A percentile compares a stretch with the other conserved stretches of the same genome.
phyloP scores from a whole-genome alignment of 2,888 invertebrate species.

The Magallana nippona region DNA sequence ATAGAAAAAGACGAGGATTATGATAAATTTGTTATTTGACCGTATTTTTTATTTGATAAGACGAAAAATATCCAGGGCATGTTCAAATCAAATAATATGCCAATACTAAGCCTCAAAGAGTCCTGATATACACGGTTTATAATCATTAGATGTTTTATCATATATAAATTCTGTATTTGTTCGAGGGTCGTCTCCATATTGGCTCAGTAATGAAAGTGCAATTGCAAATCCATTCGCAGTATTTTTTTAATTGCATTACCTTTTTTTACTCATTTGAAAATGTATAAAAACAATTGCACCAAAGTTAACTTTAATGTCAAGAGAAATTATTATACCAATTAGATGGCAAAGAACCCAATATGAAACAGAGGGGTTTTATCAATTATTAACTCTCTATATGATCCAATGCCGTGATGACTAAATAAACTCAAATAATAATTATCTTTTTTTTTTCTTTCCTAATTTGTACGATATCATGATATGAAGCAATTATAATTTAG shows the following conservation, averaged over 20 bases:
- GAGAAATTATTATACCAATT: background rate
- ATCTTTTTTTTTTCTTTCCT: background rate
- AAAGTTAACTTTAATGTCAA: background rate
- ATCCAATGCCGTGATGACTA: slow-evolving; percentile 16
- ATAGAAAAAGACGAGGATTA: background rate
- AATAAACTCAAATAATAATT: slow-evolving; percentile 26
- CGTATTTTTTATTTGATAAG: too few relatives aligned
- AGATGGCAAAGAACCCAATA: background rate
- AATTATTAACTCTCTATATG: slow-evolving; percentile 26
- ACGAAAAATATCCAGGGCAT: too few relatives aligned
- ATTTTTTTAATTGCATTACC: background rate
- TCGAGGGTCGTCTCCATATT: background rate
- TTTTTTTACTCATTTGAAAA: background rate
- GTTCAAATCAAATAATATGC: background rate
- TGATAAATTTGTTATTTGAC: background rate
- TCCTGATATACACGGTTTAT: too few relatives aligned
- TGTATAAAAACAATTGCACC: background rate
- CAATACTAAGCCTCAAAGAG: background rate
- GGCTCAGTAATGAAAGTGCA: background rate
- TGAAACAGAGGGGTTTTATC: background rate
- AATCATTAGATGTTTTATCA: too few relatives aligned
- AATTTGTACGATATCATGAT: slow-evolving; percentile 22
- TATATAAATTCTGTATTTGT: too few relatives aligned
- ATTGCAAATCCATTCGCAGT: background rate
- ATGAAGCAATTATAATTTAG: slow-evolving; percentile 27